Conservation (phyloP, 2,888 invertebrate genomes). For the Vanessa cardui region DNA sequence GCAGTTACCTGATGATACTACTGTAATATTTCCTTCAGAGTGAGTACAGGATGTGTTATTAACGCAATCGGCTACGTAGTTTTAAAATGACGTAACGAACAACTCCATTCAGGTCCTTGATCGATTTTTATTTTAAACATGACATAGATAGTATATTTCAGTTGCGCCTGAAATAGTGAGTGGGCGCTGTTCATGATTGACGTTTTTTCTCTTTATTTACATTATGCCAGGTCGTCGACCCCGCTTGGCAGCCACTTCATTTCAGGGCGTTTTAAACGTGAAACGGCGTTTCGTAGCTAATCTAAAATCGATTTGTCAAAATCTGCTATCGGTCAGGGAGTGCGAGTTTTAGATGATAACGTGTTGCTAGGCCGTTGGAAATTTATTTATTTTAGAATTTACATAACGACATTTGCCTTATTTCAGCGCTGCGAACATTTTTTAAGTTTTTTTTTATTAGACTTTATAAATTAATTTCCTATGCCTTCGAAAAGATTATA, state of each 20-base stretch:
- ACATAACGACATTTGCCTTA: too few species aligned
- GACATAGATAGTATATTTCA: not conserved
- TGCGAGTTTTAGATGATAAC: slow-evolving; percentile 14
- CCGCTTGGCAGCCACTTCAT: slow-evolving; percentile 32
- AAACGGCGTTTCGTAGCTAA: slow-evolving; percentile 30
- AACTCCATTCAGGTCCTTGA: not conserved
- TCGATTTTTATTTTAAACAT: not conserved
- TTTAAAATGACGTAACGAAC: not conserved
- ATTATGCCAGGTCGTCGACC: slow-evolving; percentile 36
- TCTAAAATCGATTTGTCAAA: slow-evolving; percentile 37
- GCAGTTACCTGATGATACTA: too few species aligned
- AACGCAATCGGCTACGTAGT: too few species aligned
- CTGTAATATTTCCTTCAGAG: too few species aligned
- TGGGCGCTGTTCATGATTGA: slow-evolving; percentile 39
- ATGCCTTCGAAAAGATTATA: too few species aligned
- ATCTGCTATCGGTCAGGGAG: slow-evolving; percentile 33
- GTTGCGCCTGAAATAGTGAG: slow-evolving; percentile 27
- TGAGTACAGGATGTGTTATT: too few species aligned
- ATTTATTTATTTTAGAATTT: too few species aligned
- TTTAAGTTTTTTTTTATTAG: too few species aligned
- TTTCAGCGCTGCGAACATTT: too few species aligned
- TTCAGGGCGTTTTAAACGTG: slow-evolving; percentile 36
- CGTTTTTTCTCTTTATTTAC: slow-evolving; percentile 37
- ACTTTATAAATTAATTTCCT: too few species aligned
- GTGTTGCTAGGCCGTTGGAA: slow-evolving; percentile 12